These are phyloP conservation scores for Apistogramma diplotaenia DNA, from an alignment of 2,113 vertebrate species.

Conservation along the genomic window DNA sequence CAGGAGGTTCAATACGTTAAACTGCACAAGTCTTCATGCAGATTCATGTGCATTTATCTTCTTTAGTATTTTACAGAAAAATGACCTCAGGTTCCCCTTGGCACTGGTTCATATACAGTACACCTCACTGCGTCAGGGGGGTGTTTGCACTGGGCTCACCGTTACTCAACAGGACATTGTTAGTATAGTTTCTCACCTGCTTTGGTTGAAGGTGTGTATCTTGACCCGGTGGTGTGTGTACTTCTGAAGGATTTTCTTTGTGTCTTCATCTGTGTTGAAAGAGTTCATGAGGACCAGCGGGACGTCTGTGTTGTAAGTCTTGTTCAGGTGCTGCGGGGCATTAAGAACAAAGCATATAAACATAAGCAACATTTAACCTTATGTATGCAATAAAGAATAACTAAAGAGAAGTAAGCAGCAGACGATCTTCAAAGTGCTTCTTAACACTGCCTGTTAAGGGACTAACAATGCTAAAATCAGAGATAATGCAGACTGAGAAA, in stretches of 20 bases:
- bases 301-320: conserved; percentile 91
- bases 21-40: accelerated
- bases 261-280: conserved; percentile 98
- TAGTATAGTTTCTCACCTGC: conserved; percentile 80
- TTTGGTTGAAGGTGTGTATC: conserved; percentile 98
- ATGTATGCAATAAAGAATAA: background rate
- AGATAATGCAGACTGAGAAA: background rate
- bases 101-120: background rate
- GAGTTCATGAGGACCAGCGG: conserved; percentile 98
- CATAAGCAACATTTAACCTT: background rate
- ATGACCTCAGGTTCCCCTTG: background rate
- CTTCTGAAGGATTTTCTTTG: conserved; percentile 98
- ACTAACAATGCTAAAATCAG: background rate
- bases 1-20: background rate
- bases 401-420: background rate
- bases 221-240: conserved; percentile 94
- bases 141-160: conserved; percentile 53
- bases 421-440: accelerated
- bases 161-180: background rate
- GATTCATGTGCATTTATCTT: background rate
- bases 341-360: accelerated
- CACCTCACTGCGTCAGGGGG: background rate
- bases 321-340: conserved; percentile 88
- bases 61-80: background rate
- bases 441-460: background rate